phyloP scores from a whole-genome alignment of 2,797 vertebrate genomes.

The Eleutherodactylus coqui region DNA sequence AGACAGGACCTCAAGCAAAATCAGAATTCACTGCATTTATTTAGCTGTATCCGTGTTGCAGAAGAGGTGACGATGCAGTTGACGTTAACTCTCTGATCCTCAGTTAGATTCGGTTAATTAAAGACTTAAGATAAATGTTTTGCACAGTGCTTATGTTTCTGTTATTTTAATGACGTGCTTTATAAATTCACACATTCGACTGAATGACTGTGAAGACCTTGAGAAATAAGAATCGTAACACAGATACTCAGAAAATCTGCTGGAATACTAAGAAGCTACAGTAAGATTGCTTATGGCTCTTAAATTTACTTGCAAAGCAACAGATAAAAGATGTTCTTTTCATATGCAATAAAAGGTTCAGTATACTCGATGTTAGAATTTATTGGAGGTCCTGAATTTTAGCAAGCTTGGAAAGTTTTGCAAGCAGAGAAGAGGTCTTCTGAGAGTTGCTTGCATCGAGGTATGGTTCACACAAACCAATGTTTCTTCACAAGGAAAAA shows the following conservation, averaged over 20 bases:
- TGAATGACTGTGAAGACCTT: not conserved
- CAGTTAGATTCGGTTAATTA: not conserved
- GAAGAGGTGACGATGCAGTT: conserved; percentile 49
- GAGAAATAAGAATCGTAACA: not conserved
- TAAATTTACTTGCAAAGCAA: not conserved
- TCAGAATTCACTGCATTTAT: conserved; percentile 63
- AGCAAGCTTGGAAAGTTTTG: not conserved
- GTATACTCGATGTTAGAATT: not conserved
- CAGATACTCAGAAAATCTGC: not conserved
- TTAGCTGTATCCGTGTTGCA: conserved; percentile 53
- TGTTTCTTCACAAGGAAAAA: too few species aligned
- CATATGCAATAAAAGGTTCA: not conserved
- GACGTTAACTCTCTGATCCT: conserved; percentile 63
- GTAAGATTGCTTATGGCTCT: not conserved
- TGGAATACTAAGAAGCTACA: not conserved
- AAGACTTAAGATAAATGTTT: not conserved
- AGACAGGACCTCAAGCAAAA: conserved; percentile 65
- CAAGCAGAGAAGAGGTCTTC: too few species aligned
- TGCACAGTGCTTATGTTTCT: not conserved
- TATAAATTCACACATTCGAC: not conserved
- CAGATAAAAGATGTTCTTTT: not conserved
- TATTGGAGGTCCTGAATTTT: not conserved
- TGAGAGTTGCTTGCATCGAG: too few species aligned
- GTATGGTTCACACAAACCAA: too few species aligned
- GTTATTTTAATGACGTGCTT: not conserved